Percentiles rank a stretch among this genome's conserved stretches.
Conservation (phyloP, 2,888 invertebrate species). For the Lampropteryx suffumata region DNA sequence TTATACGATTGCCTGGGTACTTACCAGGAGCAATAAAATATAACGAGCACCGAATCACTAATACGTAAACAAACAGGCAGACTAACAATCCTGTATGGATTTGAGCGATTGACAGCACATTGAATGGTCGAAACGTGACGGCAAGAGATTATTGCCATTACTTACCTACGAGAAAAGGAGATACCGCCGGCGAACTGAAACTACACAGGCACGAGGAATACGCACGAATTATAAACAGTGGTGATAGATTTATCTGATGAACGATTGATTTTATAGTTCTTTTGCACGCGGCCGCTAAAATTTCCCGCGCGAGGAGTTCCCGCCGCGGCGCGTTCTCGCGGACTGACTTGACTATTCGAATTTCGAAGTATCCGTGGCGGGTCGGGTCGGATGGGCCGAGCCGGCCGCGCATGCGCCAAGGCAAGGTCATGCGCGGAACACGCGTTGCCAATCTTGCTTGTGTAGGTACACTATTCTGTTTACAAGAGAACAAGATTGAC, state of each 20-base stretch:
- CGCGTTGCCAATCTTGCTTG: slow-evolving; percentile 43
- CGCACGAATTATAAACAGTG: background rate
- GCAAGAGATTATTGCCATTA: slow-evolving; percentile 53
- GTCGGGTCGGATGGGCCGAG: slow-evolving; percentile 31
- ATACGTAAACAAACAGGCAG: slow-evolving; percentile 47
- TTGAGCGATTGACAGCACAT: slow-evolving; percentile 59
- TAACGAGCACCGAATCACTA: slow-evolving; percentile 47
- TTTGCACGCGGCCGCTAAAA: slow-evolving; percentile 36
- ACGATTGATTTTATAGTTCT: slow-evolving; percentile 36
- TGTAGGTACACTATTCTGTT: slow-evolving; percentile 28
- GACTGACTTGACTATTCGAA: slow-evolving; percentile 48
- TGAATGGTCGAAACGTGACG: slow-evolving; percentile 72
- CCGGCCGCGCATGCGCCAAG: slow-evolving; percentile 56
- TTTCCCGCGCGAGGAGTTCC: slow-evolving; percentile 26
- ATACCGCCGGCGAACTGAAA: slow-evolving; percentile 8
- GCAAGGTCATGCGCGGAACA: slow-evolving; percentile 69
- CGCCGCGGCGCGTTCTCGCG: slow-evolving; percentile 58
- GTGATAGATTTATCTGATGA: slow-evolving; percentile 29
- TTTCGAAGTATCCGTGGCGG: slow-evolving; percentile 39
- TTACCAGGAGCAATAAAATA: slow-evolving; percentile 50
- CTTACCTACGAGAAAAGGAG: slow-evolving; percentile 45
- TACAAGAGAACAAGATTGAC: slow-evolving; percentile 7
- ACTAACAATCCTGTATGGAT: slow-evolving; percentile 62
- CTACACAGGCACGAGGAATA: slow-evolving; percentile 13
- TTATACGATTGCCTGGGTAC: slow-evolving; percentile 32